Evolutionary conservation across 2,113 vertebrate genomes (phyloP).

Genomic region (Erythrocebus patas): DNA sequence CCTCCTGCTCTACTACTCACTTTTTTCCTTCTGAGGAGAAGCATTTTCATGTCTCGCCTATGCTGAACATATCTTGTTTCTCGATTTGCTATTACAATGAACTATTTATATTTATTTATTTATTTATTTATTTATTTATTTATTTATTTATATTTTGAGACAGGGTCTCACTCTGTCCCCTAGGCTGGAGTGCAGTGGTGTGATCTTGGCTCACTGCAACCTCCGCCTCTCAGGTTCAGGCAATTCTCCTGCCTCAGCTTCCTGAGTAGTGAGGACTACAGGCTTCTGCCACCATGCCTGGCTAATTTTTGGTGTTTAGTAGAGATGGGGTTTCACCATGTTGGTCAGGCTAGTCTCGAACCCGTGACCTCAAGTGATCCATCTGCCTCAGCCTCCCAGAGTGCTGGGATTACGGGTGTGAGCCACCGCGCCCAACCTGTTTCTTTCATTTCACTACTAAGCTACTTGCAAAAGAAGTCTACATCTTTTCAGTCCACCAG

Average conservation of each 20-base stretch:
- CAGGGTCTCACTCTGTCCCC: neutral
- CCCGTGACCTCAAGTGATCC: too few species aligned
- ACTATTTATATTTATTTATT: neutral
- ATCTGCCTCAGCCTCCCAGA: too few species aligned
- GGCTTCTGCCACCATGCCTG: fast-evolving
- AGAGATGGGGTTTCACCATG: too few species aligned
- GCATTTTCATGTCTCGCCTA: neutral
- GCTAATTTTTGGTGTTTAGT: too few species aligned
- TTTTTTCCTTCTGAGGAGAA: neutral
- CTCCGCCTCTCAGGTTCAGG: too few species aligned
- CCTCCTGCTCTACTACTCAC: neutral
- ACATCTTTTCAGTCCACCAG: neutral
- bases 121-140: neutral
- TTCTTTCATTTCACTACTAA: neutral
- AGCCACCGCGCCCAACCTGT: neutral
- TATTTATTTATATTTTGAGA: neutral
- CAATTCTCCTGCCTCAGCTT: too few species aligned
- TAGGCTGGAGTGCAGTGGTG: neutral
- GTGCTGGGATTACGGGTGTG: too few species aligned
- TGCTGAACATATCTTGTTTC: neutral
- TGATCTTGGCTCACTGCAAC: too few species aligned
- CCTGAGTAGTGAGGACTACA: too few species aligned
- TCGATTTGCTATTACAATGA: neutral
- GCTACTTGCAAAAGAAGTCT: neutral
- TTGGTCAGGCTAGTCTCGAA: too few species aligned